Evolutionary conservation across 1,140 invertebrate species (phyloP), one percentile per base, ranked within the genome.

Genomic region (Probaryconus sp.): DNA sequence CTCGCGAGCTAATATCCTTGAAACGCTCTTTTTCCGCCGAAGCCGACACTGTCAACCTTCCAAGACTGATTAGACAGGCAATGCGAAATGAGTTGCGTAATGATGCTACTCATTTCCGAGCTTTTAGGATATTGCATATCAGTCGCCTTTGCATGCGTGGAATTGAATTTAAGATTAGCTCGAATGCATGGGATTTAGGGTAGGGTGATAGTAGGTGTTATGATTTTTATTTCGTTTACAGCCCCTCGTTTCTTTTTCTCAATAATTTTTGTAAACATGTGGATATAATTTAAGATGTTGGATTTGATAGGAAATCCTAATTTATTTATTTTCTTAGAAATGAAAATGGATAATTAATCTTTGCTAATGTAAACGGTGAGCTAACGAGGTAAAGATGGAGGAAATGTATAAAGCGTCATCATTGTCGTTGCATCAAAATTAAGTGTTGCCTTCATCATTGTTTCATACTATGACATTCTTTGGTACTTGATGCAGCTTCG

Each of bases 401-500:
- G 33, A 63, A 50, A 43, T 43, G 2, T 28, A 28, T 13, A 43
- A 24, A 20, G n/a, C 16, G 38, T 53, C 17, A 65, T 26, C 16
- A 35, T 68, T 35, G 24, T 55, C 20, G n/a, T 9, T 65, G 45
- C 58, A 65, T 45, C 16, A 10, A 47, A 65, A 58, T 56, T 43
- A 55, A 43, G 30, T 10, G 53, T 60, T 31, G 50, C 13, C 53
- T 56, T 68, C 33, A 31, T 60, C 26, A 55, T 74, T 53, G 47
- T 68, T 55, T 20, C 14, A 60, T 63, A 67, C 28, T 42, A 31
- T 63, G 33, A 58, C 48, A 58, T 74, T 16, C 64, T 53, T 65
- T 76, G 72, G 72, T 76, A 69, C 72, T 48, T n/a, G 17, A 14
- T 60, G 17, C 70, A 67, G 64, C 64, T 69, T 75, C 72, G 72